A percentile compares a stretch with the other conserved stretches of the same genome.
Conservation (phyloP, 1,140 invertebrate genomes). For the Panagrolaimus sp. region DNA sequence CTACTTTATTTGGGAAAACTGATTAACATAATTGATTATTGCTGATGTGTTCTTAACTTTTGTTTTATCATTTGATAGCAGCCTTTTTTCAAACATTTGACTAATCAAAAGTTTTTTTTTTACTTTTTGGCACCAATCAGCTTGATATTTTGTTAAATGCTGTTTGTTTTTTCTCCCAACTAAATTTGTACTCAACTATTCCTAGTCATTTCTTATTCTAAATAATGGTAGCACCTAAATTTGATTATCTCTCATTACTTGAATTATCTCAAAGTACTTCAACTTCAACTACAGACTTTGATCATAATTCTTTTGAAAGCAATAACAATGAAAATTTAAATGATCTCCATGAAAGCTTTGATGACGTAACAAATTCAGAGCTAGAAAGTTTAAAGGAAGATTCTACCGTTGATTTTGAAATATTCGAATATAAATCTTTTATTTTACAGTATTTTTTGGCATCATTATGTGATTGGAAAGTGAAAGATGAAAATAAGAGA, state of each 20-base stretch:
- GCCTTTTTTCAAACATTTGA: neutral
- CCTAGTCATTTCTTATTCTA: too few species aligned
- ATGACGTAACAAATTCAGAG: neutral
- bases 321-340: slow-evolving; percentile 10
- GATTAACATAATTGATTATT: too few species aligned
- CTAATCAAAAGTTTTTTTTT: too few species aligned
- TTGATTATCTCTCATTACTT: too few species aligned
- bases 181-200: too few species aligned
- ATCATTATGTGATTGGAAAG: slow-evolving; percentile 27
- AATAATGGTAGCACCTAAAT: too few species aligned
- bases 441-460: slow-evolving; percentile 37
- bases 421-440: neutral
- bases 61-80: slow-evolving; percentile 8
- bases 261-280: neutral
- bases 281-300: neutral
- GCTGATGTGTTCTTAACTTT: neutral
- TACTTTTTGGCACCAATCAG: too few species aligned
- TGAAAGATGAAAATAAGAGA: slow-evolving; percentile 22
- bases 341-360: neutral
- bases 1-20: too few species aligned
- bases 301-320: neutral
- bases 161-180: too few species aligned
- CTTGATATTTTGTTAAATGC: too few species aligned
- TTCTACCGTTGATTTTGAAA: slow-evolving; percentile 1
- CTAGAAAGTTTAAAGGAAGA: slow-evolving; percentile 12